Conservation (phyloP, 2,797 vertebrate genomes). For the Sebastes iracundus region DNA sequence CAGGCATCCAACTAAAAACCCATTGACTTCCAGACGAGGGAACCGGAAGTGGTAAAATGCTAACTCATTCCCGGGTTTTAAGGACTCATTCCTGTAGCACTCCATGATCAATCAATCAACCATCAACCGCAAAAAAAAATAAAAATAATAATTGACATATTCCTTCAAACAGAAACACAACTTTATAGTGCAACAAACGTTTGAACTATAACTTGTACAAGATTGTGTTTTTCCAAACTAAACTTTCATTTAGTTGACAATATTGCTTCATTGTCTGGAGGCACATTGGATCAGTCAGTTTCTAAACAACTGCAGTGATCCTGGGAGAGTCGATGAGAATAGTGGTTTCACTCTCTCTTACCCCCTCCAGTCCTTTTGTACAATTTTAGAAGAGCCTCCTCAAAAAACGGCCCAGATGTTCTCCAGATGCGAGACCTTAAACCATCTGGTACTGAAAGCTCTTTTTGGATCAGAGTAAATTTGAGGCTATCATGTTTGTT, state of each 20-base stretch:
- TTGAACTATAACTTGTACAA: neutral
- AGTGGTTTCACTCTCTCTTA: neutral
- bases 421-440: conserved; percentile 81
- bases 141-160: neutral
- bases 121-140: neutral
- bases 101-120: neutral
- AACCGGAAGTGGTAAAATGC: too few species aligned
- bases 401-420: conserved; percentile 80
- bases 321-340: conserved; percentile 14
- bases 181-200: neutral
- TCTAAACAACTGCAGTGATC: conserved; percentile 32
- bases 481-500: conserved; percentile 72
- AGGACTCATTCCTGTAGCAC: too few species aligned
- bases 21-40: too few species aligned
- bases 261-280: conserved; percentile 19
- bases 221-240: neutral
- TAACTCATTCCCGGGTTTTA: too few species aligned
- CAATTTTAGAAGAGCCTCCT: conserved; percentile 67
- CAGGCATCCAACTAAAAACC: too few species aligned
- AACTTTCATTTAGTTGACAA: conserved; percentile 1
- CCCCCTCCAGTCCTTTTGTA: conserved; percentile 37
- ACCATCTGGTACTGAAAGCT: conserved; percentile 80
- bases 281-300: conserved; percentile 26
- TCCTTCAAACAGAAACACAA: neutral
- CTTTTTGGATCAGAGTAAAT: conserved; percentile 72